Percentiles rank a stretch among this genome's conserved stretches.
These are phyloP conservation scores for Pionites leucogaster DNA, from an alignment of 2,113 vertebrate genomes.

Conservation along the genomic window DNA sequence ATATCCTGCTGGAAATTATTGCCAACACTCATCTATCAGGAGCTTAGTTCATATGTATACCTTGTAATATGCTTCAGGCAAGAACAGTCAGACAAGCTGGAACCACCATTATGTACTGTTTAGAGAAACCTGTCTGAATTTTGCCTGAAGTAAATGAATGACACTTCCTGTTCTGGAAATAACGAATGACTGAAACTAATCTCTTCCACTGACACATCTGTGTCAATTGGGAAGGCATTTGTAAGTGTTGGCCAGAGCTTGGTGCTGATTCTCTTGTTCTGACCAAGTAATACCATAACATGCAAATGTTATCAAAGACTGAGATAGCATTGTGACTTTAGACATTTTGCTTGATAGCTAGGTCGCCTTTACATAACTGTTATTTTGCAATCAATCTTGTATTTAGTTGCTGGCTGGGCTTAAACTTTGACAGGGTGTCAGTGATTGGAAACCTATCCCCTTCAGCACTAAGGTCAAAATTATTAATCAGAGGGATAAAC, in stretches of 20 bases:
- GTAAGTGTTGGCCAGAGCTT: not conserved
- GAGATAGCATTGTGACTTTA: not conserved
- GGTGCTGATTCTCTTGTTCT: not conserved
- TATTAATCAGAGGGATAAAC: not conserved
- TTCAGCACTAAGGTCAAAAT: not conserved
- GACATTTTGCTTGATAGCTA: not conserved
- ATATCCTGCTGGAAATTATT: not conserved
- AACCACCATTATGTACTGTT: not conserved
- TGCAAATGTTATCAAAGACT: not conserved
- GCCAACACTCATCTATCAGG: not conserved
- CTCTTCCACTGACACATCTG: not conserved
- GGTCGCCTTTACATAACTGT: not conserved
- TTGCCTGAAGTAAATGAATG: constrained; percentile 18
- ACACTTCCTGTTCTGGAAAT: not conserved
- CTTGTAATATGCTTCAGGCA: not conserved
- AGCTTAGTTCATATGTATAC: not conserved
- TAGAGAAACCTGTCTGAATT: not conserved
- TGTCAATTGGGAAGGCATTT: not conserved
- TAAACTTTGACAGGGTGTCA: not conserved
- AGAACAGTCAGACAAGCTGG: not conserved
- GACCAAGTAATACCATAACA: not conserved
- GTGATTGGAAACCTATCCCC: not conserved
- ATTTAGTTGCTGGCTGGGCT: not conserved
- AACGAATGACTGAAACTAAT: not conserved
- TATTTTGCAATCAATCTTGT: not conserved